Evolutionary conservation across 2,888 invertebrate species (phyloP).

Genomic region (Timandra comae): DNA sequence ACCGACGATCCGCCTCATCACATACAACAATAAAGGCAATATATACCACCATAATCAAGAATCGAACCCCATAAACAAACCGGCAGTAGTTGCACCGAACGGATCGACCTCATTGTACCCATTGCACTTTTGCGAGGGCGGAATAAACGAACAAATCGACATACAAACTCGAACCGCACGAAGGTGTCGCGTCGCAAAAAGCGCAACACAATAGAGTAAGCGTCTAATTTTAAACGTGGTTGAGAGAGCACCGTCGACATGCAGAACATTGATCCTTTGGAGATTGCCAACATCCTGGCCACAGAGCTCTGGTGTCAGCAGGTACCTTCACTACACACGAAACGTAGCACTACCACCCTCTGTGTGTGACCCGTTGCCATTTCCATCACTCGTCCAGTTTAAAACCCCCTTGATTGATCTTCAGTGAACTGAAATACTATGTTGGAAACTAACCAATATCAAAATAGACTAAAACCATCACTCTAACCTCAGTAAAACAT

Average conservation of each 20-base stretch:
- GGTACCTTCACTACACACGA: slow-evolving; percentile 60
- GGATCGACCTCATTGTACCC: slow-evolving; percentile 46
- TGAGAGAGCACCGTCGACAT: slow-evolving; percentile 56
- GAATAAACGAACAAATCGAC: slow-evolving; percentile 74
- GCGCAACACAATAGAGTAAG: slow-evolving; percentile 76
- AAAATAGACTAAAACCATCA: background rate
- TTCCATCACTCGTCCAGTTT: background rate
- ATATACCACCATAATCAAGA: slow-evolving; percentile 12
- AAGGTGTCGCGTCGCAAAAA: slow-evolving; percentile 76
- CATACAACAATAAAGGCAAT: slow-evolving; percentile 16
- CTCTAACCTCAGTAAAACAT: background rate
- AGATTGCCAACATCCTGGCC: slow-evolving; percentile 89
- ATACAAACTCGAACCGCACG: slow-evolving; percentile 71
- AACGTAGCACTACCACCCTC: too few relatives aligned
- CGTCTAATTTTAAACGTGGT: slow-evolving; percentile 74
- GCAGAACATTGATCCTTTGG: slow-evolving; percentile 86
- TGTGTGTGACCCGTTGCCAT: background rate
- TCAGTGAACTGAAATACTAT: background rate
- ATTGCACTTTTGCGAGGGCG: slow-evolving; percentile 66
- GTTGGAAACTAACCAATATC: slow-evolving; percentile 1
- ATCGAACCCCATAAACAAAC: slow-evolving; percentile 20
- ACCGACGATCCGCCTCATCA: slow-evolving; percentile 50
- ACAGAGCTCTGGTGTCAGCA: slow-evolving; percentile 91
- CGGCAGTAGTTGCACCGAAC: slow-evolving; percentile 32
- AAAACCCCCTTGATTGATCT: background rate